These are phyloP conservation scores for Cydia splendana DNA, from an alignment of 1,140 invertebrate genomes.

Conservation along the genomic window DNA sequence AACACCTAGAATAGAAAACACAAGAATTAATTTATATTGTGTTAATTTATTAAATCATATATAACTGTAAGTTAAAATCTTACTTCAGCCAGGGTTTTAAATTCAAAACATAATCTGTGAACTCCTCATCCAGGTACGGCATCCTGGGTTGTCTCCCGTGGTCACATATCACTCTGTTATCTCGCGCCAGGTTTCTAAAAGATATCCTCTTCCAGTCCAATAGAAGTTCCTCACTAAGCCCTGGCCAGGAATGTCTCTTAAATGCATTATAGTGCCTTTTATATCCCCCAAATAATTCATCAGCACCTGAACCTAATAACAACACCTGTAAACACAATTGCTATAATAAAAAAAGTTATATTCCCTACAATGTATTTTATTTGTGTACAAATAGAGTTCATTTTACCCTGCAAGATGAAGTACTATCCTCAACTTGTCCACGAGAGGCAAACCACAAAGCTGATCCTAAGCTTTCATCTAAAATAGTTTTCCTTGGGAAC, in stretches of 20 bases:
- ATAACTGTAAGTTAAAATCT: slow-evolving; percentile 10
- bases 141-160: slow-evolving; percentile 89
- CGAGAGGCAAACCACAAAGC: slow-evolving; percentile 97
- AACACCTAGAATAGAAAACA: slow-evolving; percentile 78
- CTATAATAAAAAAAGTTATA: slow-evolving; percentile 3
- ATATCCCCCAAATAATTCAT: slow-evolving; percentile 98
- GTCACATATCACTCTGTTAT: slow-evolving; percentile 93
- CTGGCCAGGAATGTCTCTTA: slow-evolving; percentile 83
- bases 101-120: slow-evolving; percentile 80
- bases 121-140: slow-evolving; percentile 97
- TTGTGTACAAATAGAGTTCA: slow-evolving; percentile 25
- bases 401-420: slow-evolving; percentile 85
- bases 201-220: slow-evolving; percentile 92
- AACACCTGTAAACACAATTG: slow-evolving; percentile 82
- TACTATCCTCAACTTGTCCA: slow-evolving; percentile 82
- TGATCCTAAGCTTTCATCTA: slow-evolving; percentile 97
- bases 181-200: slow-evolving; percentile 95
- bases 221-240: slow-evolving; percentile 85
- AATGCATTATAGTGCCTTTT: slow-evolving; percentile 90
- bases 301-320: slow-evolving; percentile 95
- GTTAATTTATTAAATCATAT: not conserved
- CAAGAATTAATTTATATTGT: not conserved
- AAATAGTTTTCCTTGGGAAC: slow-evolving; percentile 89
- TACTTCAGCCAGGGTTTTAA: slow-evolving; percentile 40
- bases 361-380: slow-evolving; percentile 12